Base-by-base conservation (phyloP, 2,113 vertebrate genomes). In the Lota lota region DNA sequence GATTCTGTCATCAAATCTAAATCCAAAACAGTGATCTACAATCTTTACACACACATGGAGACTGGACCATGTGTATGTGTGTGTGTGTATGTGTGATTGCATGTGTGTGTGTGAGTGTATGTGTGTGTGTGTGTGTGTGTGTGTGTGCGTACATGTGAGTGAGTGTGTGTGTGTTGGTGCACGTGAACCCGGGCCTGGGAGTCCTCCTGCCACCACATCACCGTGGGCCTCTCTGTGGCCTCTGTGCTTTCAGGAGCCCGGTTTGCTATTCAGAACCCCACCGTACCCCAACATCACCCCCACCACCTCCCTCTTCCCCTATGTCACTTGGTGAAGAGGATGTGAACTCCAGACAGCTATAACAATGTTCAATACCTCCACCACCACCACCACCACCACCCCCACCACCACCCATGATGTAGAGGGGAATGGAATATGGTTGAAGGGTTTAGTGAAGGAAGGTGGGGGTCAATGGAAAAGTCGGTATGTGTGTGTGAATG, bases 131-230 rank as follows among this genome's bases (percentile, higher is more conserved):
- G 28, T 28, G 28, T 28, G 28, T 28, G 28, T 28, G 36, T 12
- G 36, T 40, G 36, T 40, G 36, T 12, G 11, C 6, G 36, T 47
- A 7, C 10, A 10, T 47, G 36, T 47, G 40, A 8, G 36, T 47
- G 40, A 5, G 1, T 47, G 40, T 47, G 40, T 47, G 40, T 47
- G 40, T 47, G 40, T 47, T 12, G 40, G 6, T 47, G 40, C 5
- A 47, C 40, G 40, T 83, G 88, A 88, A 87, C 85, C 72, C 84
- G 85, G 87, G 75, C 80, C 82, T 80, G 80, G 84, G 76, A 84
- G 73, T 83, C 88, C 88, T 90, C 88, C 87, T 90, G 88, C 77
- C 78, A 80, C 64, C 82, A 58, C 85, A 86, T 88, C 87, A 88
- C 57, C 0, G 65, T 71, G 82, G 84, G 79, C 80, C 88, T 74